Base-by-base conservation (phyloP, 1,140 invertebrate species). In the Coptotermes formosanus region DNA sequence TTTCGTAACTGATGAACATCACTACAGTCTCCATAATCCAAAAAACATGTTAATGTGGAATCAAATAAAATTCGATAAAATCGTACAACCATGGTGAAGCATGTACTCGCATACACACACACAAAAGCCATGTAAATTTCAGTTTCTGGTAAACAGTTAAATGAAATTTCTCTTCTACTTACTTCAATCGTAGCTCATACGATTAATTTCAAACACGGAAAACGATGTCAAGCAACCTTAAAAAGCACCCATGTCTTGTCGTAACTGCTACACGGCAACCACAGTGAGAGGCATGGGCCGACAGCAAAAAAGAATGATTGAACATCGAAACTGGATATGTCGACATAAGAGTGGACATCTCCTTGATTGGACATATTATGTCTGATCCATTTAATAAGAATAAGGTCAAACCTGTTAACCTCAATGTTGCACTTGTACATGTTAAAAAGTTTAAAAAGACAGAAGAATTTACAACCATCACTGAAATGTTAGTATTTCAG, bases 371-470 rank as follows among this genome's bases (percentile, higher is more conserved):
- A 75, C 64, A 75, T 30, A 75, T 75, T 75, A 75, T 75, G 64
- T 75, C 64, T 75, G 64, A 75, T 75, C 64, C 64, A 75, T 75
- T 75, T 75, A 75, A 75, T 75, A 75, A 75, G 64, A 75, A 75
- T n/a, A 75, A 75, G 64, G 64, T 75, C 64, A 75, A 75, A 75
- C n/a, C 64, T 75, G 64, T 75, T 75, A 75, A 75, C 64, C 64
- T 75, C 64, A 75, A 75, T 75, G 64, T 30, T 75, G 25, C 64
- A 30, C 8, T 75, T 25, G 64, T 75, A 75, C 64, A 25, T 75
- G 64, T 75, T 75, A 75, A 25, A 75, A 8, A 75, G 64, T 25
- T 75, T 75, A 75, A 25, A 75, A 8, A 75, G 64, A 75, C 64
- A 75, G 30, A 75, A 75, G 64, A 75, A 75, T 75, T 64, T 64